These are phyloP conservation scores for Pipra filicauda DNA, from an alignment of 2,113 vertebrate species.

Conservation along the genomic window DNA sequence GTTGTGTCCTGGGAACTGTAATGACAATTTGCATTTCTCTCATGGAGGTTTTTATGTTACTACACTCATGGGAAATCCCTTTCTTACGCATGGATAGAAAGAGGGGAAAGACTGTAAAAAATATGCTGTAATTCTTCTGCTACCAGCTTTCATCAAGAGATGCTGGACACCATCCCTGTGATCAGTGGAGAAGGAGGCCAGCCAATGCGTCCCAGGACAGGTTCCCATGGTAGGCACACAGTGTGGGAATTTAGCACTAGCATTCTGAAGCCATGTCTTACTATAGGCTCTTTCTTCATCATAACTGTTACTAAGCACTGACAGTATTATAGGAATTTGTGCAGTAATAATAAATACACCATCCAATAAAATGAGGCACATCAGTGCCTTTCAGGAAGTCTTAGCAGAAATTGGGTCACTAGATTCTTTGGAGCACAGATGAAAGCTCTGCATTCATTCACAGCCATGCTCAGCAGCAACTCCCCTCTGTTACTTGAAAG, in stretches of 20 bases:
- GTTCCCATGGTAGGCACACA: neutral
- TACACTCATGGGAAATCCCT: neutral
- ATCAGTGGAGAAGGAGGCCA: neutral
- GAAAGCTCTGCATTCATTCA: conserved; percentile 4
- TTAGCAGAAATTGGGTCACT: neutral
- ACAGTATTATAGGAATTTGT: neutral
- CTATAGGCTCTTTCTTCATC: neutral
- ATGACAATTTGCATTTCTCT: fast-evolving
- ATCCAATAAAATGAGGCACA: neutral
- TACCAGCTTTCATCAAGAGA: neutral
- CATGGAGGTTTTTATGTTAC: neutral
- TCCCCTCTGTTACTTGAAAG: neutral
- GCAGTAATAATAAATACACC: neutral
- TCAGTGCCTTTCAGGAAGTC: neutral
- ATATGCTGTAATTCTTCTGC: neutral
- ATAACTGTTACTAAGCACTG: neutral
- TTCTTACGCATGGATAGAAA: neutral
- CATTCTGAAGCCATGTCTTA: neutral
- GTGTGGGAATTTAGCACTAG: neutral
- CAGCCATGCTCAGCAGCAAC: neutral
- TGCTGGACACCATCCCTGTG: neutral
- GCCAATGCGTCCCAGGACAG: neutral
- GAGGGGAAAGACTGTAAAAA: neutral
- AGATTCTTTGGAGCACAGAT: neutral
- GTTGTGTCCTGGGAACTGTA: neutral